Evolutionary conservation across 2,797 vertebrate species (phyloP), one percentile per base, ranked within the genome.

Genomic region (Alfaro cultratus): DNA sequence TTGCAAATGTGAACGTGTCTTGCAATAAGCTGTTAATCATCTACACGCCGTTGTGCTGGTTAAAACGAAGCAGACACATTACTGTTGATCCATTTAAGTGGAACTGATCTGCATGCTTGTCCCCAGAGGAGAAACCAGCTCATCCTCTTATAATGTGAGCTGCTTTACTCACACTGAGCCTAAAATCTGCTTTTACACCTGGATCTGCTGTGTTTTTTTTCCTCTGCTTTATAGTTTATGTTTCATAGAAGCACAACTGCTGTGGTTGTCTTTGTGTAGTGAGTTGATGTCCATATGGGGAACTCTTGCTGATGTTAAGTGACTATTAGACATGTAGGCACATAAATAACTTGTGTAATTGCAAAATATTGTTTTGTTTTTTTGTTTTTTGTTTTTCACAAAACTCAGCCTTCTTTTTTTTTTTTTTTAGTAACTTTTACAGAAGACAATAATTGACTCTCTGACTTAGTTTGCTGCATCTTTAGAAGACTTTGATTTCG

Each of bases 61-160:
- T 64, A 75, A 72, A 82, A 0, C 57, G 64, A 75, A 79, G 80
- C 75, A 79, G 83, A 82, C 87, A 72, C 78, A 82, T 88, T 84
- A 84, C 77, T 73, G 80, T 71, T 82, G 81, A 91, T 89, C 90
- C 41, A 23, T 84, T 91, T 89, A 89, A 90, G 83, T 90, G 87
- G 90, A 91, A 85, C 86, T 12, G 60, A 90, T 84, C 77, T 57
- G 68, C 76, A 73, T 76, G 73, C 72, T 75, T 64, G 39, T 72
- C 51, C 49, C 73, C 10, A 77, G 77, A 79, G 71, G 68, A 80
- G 72, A 41, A 80, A 16, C 31, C 0, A 49, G 70, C 72, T 87
- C 80, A 77, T 80, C 80, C 53, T 87, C 74, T 78, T 75, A 72
- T 6, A 4, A 47, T 34, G 34, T 5, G 71, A 83, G 75, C 77